phyloP scores from a whole-genome alignment of 1,140 invertebrate species.

The Solenopsis invicta region DNA sequence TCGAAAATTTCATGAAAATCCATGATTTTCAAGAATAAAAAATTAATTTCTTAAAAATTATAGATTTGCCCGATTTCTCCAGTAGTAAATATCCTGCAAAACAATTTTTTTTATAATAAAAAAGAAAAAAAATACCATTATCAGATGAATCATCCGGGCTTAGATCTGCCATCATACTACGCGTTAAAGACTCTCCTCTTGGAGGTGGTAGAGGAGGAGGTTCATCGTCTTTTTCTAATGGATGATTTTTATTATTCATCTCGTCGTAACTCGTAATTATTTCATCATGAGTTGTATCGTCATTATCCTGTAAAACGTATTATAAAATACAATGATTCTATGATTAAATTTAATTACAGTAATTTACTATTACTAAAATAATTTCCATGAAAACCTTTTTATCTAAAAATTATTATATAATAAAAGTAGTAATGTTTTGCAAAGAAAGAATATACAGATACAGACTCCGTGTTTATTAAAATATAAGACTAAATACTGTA shows the following conservation, averaged over 20 bases:
- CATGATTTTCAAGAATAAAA: too few species aligned
- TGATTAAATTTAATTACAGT: constrained; percentile 6
- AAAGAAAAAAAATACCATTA: constrained; percentile 79
- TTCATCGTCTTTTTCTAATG: constrained; percentile 86
- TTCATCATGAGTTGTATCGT: constrained; percentile 78
- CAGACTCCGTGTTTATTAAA: background rate
- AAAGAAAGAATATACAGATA: background rate
- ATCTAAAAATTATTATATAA: background rate
- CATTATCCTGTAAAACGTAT: constrained; percentile 81
- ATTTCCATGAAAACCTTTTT: constrained; percentile 4
- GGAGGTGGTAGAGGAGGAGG: constrained; percentile 89
- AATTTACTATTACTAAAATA: background rate
- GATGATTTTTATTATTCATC: constrained; percentile 81
- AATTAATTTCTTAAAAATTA: too few species aligned
- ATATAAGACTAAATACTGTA: background rate
- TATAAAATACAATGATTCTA: background rate
- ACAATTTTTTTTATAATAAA: background rate
- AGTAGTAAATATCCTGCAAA: background rate
- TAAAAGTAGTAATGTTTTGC: background rate
- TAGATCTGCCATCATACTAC: constrained; percentile 81
- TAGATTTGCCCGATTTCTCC: too few species aligned
- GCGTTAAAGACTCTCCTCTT: constrained; percentile 87
- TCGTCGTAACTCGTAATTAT: constrained; percentile 77
- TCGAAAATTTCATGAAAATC: too few species aligned
- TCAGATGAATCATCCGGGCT: constrained; percentile 79